Base-by-base conservation (phyloP, 2,797 vertebrate species). In the Alcedo quadribrachys region DNA sequence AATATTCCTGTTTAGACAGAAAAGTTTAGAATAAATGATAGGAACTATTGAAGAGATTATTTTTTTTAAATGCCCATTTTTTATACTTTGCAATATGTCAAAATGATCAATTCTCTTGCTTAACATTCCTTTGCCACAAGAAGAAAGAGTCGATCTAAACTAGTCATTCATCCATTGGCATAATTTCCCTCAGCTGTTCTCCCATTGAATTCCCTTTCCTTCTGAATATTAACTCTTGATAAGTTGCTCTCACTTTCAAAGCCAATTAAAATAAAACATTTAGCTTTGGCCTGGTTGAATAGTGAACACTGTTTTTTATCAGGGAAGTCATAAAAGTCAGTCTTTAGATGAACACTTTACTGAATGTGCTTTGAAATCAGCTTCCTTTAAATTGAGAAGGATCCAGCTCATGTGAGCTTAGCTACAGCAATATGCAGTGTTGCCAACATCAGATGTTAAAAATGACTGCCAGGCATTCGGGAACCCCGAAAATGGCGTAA, bases 381-480 rank as follows among this genome's bases (percentile, higher is more conserved):
- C 40, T 22, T 79, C 74, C 37, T 74, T 18, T 27, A 32, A 15
- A 5, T 1, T 50, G 61, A 67, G 70, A 37, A 45, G 24, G 53
- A 81, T 18, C 24, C 35, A 33, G 50, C 37, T 66, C 16, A 2
- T 42, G 53, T 2, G 70, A 89, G 57, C 63, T 92, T 46, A 80
- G 80, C 63, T 88, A 37, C 45, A 42, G 81, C 81, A 55, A 6
- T 4, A 25, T 6, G 50, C 48, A 50, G 25, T 5, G 20, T 9
- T 81, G 87, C 81, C 85, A 95, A 24, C 60, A 53, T 84, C 85
- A 82, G 88, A 67, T 77, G 67, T 11, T 79, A 51, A 63, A 78
- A 79, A 63, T 57, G 42, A 67, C 90, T 94, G 86, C 71, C 83
- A 90, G 68, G 27, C 46, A 18, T 35, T 35, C 55, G 54, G 89